phyloP scores from a whole-genome alignment of 2,888 invertebrate genomes.

The Eristalis tenax region DNA sequence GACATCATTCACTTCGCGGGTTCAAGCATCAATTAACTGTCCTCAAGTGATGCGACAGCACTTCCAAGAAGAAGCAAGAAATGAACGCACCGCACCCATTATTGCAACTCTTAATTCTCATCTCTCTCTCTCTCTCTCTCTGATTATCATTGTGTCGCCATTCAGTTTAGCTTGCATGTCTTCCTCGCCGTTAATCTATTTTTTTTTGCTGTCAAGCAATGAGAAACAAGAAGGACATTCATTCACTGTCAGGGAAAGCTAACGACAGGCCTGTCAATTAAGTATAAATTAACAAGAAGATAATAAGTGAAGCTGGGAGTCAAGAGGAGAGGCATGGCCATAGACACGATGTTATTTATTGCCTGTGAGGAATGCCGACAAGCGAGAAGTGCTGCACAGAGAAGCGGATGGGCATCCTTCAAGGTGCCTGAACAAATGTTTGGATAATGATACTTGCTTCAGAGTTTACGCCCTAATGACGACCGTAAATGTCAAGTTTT shows the following conservation, averaged over 20 bases:
- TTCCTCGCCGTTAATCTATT: no score
- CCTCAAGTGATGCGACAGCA: neutral
- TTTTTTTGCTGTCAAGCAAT: neutral
- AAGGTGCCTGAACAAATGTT: neutral
- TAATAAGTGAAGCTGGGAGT: neutral
- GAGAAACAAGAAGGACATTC: neutral
- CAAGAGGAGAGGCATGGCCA: neutral
- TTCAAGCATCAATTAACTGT: neutral
- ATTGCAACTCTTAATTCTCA: neutral
- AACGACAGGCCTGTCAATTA: neutral
- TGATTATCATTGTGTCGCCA: no score
- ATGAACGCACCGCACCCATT: neutral
- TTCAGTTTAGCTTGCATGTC: neutral
- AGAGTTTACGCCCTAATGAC: neutral
- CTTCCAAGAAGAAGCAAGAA: neutral
- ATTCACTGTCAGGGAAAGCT: neutral
- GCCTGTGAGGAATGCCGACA: neutral
- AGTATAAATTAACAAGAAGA: neutral
- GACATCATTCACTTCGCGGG: neutral
- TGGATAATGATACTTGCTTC: neutral
- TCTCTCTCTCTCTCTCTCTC: neutral
- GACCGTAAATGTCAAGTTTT: neutral
- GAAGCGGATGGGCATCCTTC: neutral
- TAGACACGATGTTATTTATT: neutral
- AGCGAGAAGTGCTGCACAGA: neutral